A percentile compares a stretch with the other conserved stretches of the same genome.
Evolutionary conservation across 2,888 invertebrate genomes (phyloP).

Genomic region (Macrophya alboannulata): DNA sequence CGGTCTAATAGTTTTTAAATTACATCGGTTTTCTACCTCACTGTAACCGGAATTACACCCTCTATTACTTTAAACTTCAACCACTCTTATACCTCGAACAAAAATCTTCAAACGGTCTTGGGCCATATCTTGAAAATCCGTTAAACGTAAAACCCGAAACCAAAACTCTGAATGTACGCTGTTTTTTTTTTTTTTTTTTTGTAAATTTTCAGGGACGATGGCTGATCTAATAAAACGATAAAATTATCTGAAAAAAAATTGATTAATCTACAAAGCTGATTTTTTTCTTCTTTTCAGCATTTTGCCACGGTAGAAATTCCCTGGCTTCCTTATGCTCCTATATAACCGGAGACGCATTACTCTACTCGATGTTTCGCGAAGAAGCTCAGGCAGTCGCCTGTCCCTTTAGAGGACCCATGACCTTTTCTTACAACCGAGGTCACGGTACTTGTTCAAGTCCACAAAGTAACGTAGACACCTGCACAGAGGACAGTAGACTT

Average conservation of each 20-base stretch:
- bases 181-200: background rate
- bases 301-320: slow-evolving; percentile 88
- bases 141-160: background rate
- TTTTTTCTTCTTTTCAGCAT: slow-evolving; percentile 83
- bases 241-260: too few relatives aligned
- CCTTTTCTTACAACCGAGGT: slow-evolving; percentile 96
- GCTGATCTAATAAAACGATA: too few relatives aligned
- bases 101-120: background rate
- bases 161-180: too few relatives aligned
- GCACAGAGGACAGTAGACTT: slow-evolving; percentile 95
- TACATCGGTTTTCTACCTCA: slow-evolving; percentile 56
- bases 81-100: background rate
- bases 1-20: slow-evolving; percentile 66
- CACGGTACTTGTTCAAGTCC: slow-evolving; percentile 95
- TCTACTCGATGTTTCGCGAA: slow-evolving; percentile 95
- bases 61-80: background rate
- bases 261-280: background rate
- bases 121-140: background rate
- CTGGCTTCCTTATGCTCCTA: slow-evolving; percentile 91
- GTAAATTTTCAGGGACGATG: too few relatives aligned
- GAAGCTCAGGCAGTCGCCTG: slow-evolving; percentile 94
- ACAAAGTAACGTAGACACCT: slow-evolving; percentile 95
- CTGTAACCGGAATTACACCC: slow-evolving; percentile 7
- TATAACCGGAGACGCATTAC: slow-evolving; percentile 93
- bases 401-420: slow-evolving; percentile 93